Evolutionary conservation across 2,888 invertebrate species (phyloP), one percentile per base, ranked within the genome.

Genomic region (Dendrolimus houi): DNA sequence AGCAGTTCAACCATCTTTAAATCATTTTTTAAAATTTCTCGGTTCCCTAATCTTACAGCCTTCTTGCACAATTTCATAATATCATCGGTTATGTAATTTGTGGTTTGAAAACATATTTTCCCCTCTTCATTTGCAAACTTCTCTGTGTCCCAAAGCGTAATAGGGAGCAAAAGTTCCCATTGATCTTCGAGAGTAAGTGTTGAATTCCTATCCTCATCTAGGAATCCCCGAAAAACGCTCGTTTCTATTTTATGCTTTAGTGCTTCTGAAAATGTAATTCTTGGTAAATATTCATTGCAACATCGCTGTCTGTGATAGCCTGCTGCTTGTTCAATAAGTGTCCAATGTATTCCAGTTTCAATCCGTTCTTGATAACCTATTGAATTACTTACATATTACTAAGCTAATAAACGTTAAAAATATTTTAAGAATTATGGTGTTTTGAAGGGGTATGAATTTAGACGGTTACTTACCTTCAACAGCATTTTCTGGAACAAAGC

Each of bases 291-390:
- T n/a, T 70, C 61, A 62, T 58, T 69, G 12, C 56, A 63, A 67
- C 71, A 86, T 61, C 78, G 76, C 56, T 64, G 54, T 56, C 64
- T 82, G 59, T 87, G 86, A 65, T 78, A 63, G 12, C 79, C 73
- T 1, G 69, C 68, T 52, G 79, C 84, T 58, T 67, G 60, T 63
- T 83, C 81, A 52, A 69, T 7, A 3, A 79, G 62, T n/a, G 80
- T 85, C 87, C 86, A 89, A 52, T 81, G 74, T 57, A 90, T 71
- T 2, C 75, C 84, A 0, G 73, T 79, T 68, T 84, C 79, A 63
- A 89, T 68, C 14, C 90, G 81, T 14, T 83, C 74, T 66, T 84
- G 75, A 64, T 72, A 88, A 52, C 89, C 90, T 89, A 57, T n/a
- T 56, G 58, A 47, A 47, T 10, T 47, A 47, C 9, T 47, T 29